phyloP scores from a whole-genome alignment of 2,888 invertebrate genomes.

The Eulithis prunata region DNA sequence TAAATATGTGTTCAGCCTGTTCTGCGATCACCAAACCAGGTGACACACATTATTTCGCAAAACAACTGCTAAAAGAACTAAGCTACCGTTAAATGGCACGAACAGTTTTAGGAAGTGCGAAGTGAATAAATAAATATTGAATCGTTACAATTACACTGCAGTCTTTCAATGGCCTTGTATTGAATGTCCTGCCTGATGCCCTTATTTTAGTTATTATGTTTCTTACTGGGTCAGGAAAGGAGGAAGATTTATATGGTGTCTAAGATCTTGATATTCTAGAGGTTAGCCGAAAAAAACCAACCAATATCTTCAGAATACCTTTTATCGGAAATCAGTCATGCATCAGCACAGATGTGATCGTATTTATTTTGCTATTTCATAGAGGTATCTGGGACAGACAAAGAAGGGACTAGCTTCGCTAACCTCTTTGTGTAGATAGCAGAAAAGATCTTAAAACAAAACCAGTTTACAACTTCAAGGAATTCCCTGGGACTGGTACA shows the following conservation, averaged over 20 bases:
- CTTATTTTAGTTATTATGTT: too few species aligned
- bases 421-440: background rate
- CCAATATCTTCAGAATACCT: too few species aligned
- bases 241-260: too few species aligned
- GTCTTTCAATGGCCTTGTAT: background rate
- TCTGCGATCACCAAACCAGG: conserved; percentile 32
- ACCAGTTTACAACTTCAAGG: conserved; percentile 11
- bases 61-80: conserved; percentile 22
- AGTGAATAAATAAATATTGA: conserved; percentile 36
- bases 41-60: conserved; percentile 34
- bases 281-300: too few species aligned
- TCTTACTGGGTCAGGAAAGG: too few species aligned
- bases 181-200: too few species aligned
- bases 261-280: too few species aligned
- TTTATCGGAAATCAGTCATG: too few species aligned
- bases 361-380: too few species aligned
- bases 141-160: conserved; percentile 21
- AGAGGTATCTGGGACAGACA: too few species aligned
- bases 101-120: conserved; percentile 37
- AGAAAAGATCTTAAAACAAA: background rate
- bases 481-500: background rate
- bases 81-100: conserved; percentile 27
- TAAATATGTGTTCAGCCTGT: conserved; percentile 21
- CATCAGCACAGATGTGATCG: too few species aligned
- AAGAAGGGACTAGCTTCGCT: background rate